Base-by-base conservation (phyloP, 2,113 vertebrate species). In the Carassius auratus region DNA sequence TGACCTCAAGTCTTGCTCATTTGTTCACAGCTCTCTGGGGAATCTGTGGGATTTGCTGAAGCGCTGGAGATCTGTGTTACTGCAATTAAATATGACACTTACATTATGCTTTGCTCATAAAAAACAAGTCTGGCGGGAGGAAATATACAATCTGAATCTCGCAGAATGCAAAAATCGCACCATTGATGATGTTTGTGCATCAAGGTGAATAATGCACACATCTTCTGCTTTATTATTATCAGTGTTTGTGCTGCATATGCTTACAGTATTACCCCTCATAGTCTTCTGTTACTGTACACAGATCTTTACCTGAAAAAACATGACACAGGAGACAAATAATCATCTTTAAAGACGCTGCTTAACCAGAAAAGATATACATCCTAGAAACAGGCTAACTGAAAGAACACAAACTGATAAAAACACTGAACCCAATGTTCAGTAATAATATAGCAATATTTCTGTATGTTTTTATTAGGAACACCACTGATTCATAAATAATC, bases 1-100 rank as follows among this genome's bases (percentile, higher is more conserved):
- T 76, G 74, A 52, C 74, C 74, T 52, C 45, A 4, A 76, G 74
- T 76, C 45, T 23, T 52, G 74, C 74, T 76, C 74, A 52, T 52
- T 76, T 76, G 48, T 76, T 76, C 48, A 50, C 45, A 3, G 14
- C 13, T 30, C 48, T 76, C 74, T 4, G 48, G 74, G 33, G 74
- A 76, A 26, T 76, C 74, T 76, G 42, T 52, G 48, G 74, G 38
- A 76, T 50, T 76, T 1, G 3, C 5, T 48, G 9, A 26, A 74
- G 42, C 3, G 66, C 26, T 15, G 13, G 36, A 21, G 38, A 12
- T 19, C 33, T 71, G 66, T 36, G 33, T 33, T 38, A 42, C 68
- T 26, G 74, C 45, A 4, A 52, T 30, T 52, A 7, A 71, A 71
- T 15, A 71, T 19, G 8, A 71, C 26, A 62, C 61, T 23, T 23